A percentile compares a stretch with the other conserved stretches of the same genome.
Conservation (phyloP, 2,797 vertebrate genomes). For the Geotrypetes seraphini region DNA sequence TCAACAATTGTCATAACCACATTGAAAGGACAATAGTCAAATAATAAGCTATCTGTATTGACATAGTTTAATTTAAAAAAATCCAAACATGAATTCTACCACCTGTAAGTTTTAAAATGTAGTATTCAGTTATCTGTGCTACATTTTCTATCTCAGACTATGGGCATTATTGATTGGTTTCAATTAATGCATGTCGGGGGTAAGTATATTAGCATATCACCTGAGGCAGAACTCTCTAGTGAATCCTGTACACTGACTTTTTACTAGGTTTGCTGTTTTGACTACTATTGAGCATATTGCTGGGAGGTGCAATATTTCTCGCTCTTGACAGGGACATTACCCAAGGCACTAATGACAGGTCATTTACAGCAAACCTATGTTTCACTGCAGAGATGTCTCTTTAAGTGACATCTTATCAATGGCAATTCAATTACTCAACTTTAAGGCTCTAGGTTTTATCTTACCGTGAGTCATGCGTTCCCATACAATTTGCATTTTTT, state of each 20-base stretch:
- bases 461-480: conserved; percentile 25
- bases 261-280: conserved; percentile 32
- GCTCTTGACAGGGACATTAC: conserved; percentile 60
- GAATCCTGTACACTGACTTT: conserved; percentile 25
- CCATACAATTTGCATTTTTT: conserved; percentile 41
- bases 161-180: conserved; percentile 50
- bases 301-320: conserved; percentile 66
- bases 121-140: conserved; percentile 20
- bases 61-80: conserved; percentile 33
- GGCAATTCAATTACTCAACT: conserved; percentile 80
- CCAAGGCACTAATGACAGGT: conserved; percentile 56
- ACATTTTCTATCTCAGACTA: conserved; percentile 29
- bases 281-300: conserved; percentile 34
- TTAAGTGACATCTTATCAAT: conserved; percentile 69
- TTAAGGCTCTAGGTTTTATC: conserved; percentile 34
- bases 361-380: conserved; percentile 58
- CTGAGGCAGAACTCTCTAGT: conserved; percentile 51
- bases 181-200: conserved; percentile 60
- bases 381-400: conserved; percentile 65
- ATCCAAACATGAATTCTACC: conserved; percentile 24
- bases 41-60: conserved; percentile 21
- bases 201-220: conserved; percentile 57
- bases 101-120: conserved; percentile 22
- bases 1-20: conserved; percentile 16
- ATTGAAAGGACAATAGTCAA: conserved; percentile 15